Conservation (phyloP, 1,140 invertebrate genomes). For the Frieseomelitta varia region DNA sequence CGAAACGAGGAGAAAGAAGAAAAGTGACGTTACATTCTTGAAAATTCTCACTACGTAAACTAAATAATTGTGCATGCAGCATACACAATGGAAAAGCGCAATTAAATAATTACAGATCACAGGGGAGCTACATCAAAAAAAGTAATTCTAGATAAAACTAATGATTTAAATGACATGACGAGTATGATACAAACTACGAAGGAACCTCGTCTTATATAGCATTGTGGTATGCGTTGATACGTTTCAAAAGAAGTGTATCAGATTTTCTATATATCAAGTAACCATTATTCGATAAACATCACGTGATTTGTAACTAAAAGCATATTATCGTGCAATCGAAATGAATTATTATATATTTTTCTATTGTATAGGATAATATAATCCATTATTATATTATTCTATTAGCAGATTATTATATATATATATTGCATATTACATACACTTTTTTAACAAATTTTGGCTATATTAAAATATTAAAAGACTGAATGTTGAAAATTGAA, state of each 20-base stretch:
- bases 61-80: slow-evolving; percentile 37
- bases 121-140: neutral
- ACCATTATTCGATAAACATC: slow-evolving; percentile 7
- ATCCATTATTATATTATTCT: too few species aligned
- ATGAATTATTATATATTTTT: neutral
- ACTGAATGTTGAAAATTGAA: neutral
- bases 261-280: slow-evolving; percentile 20
- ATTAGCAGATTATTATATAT: too few species aligned
- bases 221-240: neutral
- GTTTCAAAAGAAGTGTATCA: neutral
- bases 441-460: too few species aligned
- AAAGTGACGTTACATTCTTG: neutral
- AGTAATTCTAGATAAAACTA: neutral
- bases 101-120: slow-evolving; percentile 15
- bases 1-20: neutral
- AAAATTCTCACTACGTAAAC: neutral
- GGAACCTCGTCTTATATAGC: neutral
- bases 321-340: neutral
- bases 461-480: too few species aligned
- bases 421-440: too few species aligned
- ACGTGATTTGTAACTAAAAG: slow-evolving; percentile 1
- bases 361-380: too few species aligned
- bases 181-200: slow-evolving; percentile 20
- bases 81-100: slow-evolving; percentile 34
- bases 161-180: neutral